A percentile compares a stretch with the other conserved stretches of the same genome.
phyloP scores from a whole-genome alignment of 1,140 invertebrate species.

The Epicauta chinensis region DNA sequence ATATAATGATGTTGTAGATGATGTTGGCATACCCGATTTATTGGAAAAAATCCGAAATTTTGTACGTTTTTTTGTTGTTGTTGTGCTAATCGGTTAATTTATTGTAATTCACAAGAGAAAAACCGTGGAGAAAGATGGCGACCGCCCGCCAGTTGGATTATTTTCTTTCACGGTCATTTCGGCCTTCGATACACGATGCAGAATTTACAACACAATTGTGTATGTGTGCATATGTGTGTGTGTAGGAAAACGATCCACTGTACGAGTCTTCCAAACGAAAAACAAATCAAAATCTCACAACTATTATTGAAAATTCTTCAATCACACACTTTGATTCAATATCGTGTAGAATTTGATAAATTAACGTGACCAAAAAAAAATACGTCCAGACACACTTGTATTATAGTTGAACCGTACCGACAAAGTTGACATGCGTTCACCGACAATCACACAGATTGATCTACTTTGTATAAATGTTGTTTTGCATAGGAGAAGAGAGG shows the following conservation, averaged over 20 bases:
- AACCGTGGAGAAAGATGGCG: conserved; percentile 53
- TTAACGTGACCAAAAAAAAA: no score
- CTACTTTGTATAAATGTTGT: conserved; percentile 40
- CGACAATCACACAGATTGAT: conserved; percentile 41
- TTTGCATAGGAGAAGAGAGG: conserved; percentile 39
- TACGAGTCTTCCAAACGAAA: no score
- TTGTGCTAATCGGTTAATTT: neutral
- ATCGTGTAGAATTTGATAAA: no score
- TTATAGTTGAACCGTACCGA: conserved; percentile 9
- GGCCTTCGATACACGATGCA: neutral
- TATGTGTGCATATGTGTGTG: no score
- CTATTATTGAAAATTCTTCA: conserved; percentile 12
- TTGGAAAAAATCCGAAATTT: neutral
- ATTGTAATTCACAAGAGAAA: conserved; percentile 38
- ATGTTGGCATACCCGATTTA: neutral
- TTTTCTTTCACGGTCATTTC: conserved; percentile 48
- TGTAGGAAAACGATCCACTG: no score
- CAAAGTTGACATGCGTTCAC: conserved; percentile 34
- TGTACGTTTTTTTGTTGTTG: conserved; percentile 10
- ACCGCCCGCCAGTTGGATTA: conserved; percentile 48
- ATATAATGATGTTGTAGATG: neutral
- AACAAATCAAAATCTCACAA: conserved; percentile 18
- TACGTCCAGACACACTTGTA: neutral
- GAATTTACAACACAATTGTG: no score
- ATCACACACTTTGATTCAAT: neutral